Percentiles rank a stretch among this genome's conserved stretches.
Evolutionary conservation across 1,140 invertebrate genomes (phyloP).

Genomic region (Panagrolaimus sp.): DNA sequence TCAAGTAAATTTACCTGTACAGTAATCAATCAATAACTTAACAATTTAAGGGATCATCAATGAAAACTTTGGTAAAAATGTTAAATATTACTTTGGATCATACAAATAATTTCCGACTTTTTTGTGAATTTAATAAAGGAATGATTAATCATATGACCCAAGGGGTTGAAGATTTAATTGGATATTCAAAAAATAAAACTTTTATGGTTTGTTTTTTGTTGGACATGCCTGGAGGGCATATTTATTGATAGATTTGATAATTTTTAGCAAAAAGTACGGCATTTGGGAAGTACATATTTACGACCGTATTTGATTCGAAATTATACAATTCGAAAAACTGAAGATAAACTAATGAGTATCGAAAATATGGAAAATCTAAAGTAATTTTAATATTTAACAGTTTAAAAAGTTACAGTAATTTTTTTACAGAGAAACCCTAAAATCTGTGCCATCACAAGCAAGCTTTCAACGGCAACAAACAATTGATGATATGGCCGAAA

Average conservation of each 20-base stretch:
- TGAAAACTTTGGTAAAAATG: constrained; percentile 89
- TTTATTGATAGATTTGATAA: no score
- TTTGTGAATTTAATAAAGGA: constrained; percentile 51
- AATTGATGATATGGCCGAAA: constrained; percentile 14
- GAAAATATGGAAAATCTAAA: not conserved
- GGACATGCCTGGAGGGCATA: no score
- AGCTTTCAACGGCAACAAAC: constrained; percentile 1
- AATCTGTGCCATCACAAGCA: not conserved
- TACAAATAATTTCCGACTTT: constrained; percentile 55
- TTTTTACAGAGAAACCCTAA: not conserved
- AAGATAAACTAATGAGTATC: constrained; percentile 12
- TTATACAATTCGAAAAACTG: constrained; percentile 10
- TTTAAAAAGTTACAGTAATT: not conserved
- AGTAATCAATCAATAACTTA: not conserved
- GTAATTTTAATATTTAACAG: not conserved
- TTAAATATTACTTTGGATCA: constrained; percentile 78
- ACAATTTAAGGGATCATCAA: constrained; percentile 76
- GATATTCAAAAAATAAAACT: constrained; percentile 26
- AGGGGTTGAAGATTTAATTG: constrained; percentile 46
- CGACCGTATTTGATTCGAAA: constrained; percentile 25
- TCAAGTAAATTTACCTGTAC: constrained; percentile 62
- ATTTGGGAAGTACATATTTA: not conserved
- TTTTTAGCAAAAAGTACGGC: not conserved
- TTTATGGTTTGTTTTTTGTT: constrained; percentile 31
- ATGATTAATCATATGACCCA: constrained; percentile 44